Evolutionary conservation across 2,113 vertebrate species (phyloP).

Genomic region (Callionymus lyra): DNA sequence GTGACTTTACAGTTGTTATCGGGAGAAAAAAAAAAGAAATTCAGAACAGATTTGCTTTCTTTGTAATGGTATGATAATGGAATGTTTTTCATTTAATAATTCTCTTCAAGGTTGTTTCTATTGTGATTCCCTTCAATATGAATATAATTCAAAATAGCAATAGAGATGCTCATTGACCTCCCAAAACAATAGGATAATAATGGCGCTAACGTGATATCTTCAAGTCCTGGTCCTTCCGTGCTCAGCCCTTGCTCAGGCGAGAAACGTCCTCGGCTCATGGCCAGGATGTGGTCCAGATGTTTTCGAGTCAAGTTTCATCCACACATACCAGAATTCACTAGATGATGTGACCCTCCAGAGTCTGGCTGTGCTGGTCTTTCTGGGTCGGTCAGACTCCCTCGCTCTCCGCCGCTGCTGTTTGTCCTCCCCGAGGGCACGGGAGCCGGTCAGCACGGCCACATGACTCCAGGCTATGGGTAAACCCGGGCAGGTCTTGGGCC

Average conservation of each 20-base stretch:
- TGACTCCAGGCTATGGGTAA: slow-evolving; percentile 54
- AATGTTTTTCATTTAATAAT: too few species aligned
- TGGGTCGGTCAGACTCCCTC: slow-evolving; percentile 34
- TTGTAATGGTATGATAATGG: too few species aligned
- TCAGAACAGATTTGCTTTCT: too few species aligned
- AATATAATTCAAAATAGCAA: too few species aligned
- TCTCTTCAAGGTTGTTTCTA: too few species aligned
- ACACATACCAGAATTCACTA: slow-evolving; percentile 10
- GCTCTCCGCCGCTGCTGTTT: slow-evolving; percentile 25
- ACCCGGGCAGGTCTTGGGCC: slow-evolving; percentile 63
- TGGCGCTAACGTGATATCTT: too few species aligned
- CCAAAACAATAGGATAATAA: too few species aligned
- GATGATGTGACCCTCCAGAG: slow-evolving; percentile 31
- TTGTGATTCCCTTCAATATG: too few species aligned
- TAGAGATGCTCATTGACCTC: too few species aligned
- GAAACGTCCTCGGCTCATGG: not conserved
- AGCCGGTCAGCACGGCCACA: slow-evolving; percentile 35
- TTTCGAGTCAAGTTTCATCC: slow-evolving; percentile 18
- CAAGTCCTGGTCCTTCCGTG: not conserved
- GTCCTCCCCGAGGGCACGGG: slow-evolving; percentile 34
- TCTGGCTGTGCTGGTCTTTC: slow-evolving; percentile 46
- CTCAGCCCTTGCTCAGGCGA: slow-evolving; percentile 4
- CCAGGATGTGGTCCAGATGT: slow-evolving; percentile 36
- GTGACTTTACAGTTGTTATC: too few species aligned
- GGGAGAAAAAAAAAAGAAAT: too few species aligned